Base-by-base conservation (phyloP, 1,140 invertebrate species). In the Bombus impatiens region DNA sequence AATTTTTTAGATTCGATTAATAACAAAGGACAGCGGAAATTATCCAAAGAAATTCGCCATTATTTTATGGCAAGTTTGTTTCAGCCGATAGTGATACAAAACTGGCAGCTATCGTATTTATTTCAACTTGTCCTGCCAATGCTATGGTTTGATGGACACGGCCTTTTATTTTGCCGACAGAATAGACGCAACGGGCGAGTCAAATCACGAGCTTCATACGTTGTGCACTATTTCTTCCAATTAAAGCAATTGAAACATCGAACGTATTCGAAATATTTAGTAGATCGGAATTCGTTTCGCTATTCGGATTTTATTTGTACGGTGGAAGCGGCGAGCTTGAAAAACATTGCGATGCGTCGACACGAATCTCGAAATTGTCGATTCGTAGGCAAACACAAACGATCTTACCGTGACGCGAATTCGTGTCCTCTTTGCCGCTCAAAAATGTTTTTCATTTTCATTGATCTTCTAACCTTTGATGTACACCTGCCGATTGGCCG, bases 211-310 rank as follows among this genome's bases (percentile, higher is more conserved):
- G 42, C n/a, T 32, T 75, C 15, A 25, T 47, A 47, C 28, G 10
- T 4, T 18, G 15, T 9, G 8, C n/a, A 10, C 42, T 47, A 40
- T 40, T 78, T 78, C 37, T 78, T 78, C 15, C 57, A 78, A 62
- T 78, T 62, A 62, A 78, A 78, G 37, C 57, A 28, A 62, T 62
- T 35, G 76, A 62, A 76, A 40, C 57, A 5, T 42, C 35, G 57
- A 62, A 62, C 53, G 76, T 32, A 78, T 78, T 78, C 76, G 76
- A 78, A 78, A 40, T 62, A 40, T 78, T 78, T 59, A 62, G 53
- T 40, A 40, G 57, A 42, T 62, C 76, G 37, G 53, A 78, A 40
- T 62, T 32, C 35, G 53, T n/a, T 53, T 62, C 37, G 28, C 62
- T 42, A 12, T 18, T n/a, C 25, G 40, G 57, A 32, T 40, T 78